Conservation (phyloP, 2,113 vertebrate species). For the Circaetus cinerascens region DNA sequence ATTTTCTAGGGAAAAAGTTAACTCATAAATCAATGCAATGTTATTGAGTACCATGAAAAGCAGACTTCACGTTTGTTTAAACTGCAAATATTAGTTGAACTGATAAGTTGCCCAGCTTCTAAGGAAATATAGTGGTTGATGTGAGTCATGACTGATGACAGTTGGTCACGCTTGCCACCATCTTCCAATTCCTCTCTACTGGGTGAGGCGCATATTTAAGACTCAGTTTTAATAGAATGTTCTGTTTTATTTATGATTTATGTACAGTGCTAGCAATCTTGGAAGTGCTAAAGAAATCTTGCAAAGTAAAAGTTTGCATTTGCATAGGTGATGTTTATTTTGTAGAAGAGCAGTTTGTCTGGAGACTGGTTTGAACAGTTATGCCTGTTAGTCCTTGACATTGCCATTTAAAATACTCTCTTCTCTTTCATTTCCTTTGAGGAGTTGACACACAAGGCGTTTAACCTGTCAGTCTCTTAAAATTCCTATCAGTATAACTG, state of each 20-base stretch:
- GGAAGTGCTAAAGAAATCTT: background rate
- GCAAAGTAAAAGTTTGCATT: background rate
- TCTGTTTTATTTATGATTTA: background rate
- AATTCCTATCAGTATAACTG: background rate
- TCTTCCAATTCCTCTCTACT: background rate
- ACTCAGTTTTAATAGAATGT: background rate
- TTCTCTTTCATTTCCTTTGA: background rate
- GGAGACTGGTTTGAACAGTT: slow-evolving; percentile 16
- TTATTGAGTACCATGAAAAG: background rate
- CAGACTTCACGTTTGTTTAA: background rate
- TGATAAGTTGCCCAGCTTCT: background rate
- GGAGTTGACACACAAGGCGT: background rate
- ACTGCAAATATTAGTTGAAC: background rate
- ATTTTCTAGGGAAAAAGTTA: background rate
- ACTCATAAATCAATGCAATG: background rate
- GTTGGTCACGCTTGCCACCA: background rate
- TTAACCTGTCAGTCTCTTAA: background rate
- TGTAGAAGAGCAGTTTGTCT: background rate
- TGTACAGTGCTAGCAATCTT: background rate
- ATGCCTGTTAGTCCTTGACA: background rate
- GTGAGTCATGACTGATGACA: background rate
- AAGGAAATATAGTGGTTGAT: background rate
- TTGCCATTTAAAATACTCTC: background rate
- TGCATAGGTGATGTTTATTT: background rate
- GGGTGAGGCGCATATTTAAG: background rate